phyloP scores from a whole-genome alignment of 30 jellyfish, hydroid and myxozoan species.

The Sanderia malayensis region DNA sequence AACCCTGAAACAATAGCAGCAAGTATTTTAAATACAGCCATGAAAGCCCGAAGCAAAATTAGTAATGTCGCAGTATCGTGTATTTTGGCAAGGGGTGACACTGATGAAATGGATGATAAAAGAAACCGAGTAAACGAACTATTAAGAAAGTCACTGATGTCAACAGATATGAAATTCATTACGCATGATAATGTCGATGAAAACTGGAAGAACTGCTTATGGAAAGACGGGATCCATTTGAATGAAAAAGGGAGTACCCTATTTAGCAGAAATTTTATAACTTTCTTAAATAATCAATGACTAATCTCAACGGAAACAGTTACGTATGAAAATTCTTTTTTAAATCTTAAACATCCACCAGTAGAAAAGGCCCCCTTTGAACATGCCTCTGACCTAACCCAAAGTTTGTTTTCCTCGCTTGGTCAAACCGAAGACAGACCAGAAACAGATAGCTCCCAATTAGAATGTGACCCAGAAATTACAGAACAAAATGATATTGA shows the following conservation, averaged over 20 bases:
- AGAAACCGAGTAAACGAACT: not conserved
- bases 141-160: not conserved
- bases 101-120: conserved; percentile 1
- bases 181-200: conserved; percentile 1
- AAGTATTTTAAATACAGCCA: not conserved
- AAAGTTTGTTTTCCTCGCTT: not conserved
- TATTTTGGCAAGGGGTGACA: conserved; percentile 1
- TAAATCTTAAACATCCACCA: not conserved
- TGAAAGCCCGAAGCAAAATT: conserved; percentile 1
- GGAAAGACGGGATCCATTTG: conserved; percentile 1
- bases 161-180: not conserved
- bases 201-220: not conserved
- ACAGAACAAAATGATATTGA: not conserved
- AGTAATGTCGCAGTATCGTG: conserved; percentile 4
- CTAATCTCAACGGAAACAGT: not conserved
- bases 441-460: conserved; percentile 3
- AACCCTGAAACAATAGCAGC: conserved; percentile 1
- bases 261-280: not conserved
- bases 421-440: not conserved
- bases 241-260: conserved; percentile 3
- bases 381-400: conserved; percentile 6
- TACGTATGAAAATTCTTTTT: not conserved
- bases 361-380: conserved; percentile 1
- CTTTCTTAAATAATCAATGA: not conserved
- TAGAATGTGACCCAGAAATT: conserved; percentile 1